Conservation (phyloP, 2,113 vertebrate species). For the Odocoileus virginianus region DNA sequence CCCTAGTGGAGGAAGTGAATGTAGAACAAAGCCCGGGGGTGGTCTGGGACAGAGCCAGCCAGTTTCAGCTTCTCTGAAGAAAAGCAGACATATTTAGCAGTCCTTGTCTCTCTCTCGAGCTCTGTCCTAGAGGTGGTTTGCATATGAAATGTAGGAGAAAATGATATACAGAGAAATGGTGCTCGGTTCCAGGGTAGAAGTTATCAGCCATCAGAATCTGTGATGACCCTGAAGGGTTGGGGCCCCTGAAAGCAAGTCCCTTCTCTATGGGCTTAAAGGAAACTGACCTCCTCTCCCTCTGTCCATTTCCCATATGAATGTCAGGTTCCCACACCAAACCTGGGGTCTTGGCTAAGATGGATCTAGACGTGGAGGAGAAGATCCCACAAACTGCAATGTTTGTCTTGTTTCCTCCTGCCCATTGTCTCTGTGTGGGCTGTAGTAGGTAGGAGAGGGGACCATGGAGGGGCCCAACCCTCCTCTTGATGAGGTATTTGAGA, state of each 20-base stretch:
- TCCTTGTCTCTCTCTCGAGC: not conserved
- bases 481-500: not conserved
- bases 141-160: not conserved
- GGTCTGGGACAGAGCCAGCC: constrained; percentile 16
- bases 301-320: not conserved
- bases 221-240: constrained; percentile 1
- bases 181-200: not conserved
- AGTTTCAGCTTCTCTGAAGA: constrained; percentile 38
- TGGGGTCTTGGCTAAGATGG: not conserved
- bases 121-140: not conserved
- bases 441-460: not conserved
- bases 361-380: constrained; percentile 2
- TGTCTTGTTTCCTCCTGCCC: not conserved
- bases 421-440: not conserved
- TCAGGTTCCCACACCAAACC: not conserved
- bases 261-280: not conserved
- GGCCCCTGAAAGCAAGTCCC: not conserved
- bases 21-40: not conserved
- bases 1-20: constrained; percentile 25
- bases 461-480: not conserved
- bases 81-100: constrained; percentile 37
- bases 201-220: not conserved
- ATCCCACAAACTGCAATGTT: not conserved
- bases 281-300: not conserved
- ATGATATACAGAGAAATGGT: not conserved